Base-by-base conservation (phyloP, 92 coral and sea anemone species). In the Epizoanthus ramosus region DNA sequence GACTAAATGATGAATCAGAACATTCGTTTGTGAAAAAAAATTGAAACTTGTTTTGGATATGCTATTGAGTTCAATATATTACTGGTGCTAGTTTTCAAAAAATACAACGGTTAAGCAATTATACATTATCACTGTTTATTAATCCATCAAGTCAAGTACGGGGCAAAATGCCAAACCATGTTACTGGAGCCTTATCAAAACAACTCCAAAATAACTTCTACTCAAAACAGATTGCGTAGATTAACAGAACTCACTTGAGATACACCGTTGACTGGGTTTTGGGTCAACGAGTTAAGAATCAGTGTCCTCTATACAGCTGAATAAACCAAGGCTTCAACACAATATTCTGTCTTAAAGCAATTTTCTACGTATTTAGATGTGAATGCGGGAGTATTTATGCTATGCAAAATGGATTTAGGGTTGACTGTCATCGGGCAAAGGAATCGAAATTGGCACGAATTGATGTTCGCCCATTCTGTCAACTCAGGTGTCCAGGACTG, bases 1-100 rank as follows among this genome's bases (percentile, higher is more conserved):
- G 21, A 41, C 50, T 63, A 77, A 77, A 63, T 60, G 66, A 28
- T 77, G 64, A 77, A 77, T 77, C 82, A 77, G 82, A 77, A 77
- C 47, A 8, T 77, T 77, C 82, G 69, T 77, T 77, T 77, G 82
- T 77, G 71, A 39, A 50, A 77, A 28, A 75, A 71, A 77, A 77
- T 63, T 77, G 58, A 39, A 57, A 43, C 70, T 59, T 77, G 71
- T 63, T 77, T 77, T 77, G 57, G 71, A 39, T 61, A 21, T 22
- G n/a, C 71, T 77, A 63, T 77, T 77, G 57, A 77, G 6, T 6
- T 60, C 58, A 60, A 77, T 60, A 60, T 57, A 33, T 41, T 3
- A 69, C 82, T 39, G 82, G 82, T 77, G 82, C 43, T 61, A 19
- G 70, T 25, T 77, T 77, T 77, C 82, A 77, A 61, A 61, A 61